Evolutionary conservation across 2,888 invertebrate species (phyloP).

Genomic region (Criorhina ranunculi): DNA sequence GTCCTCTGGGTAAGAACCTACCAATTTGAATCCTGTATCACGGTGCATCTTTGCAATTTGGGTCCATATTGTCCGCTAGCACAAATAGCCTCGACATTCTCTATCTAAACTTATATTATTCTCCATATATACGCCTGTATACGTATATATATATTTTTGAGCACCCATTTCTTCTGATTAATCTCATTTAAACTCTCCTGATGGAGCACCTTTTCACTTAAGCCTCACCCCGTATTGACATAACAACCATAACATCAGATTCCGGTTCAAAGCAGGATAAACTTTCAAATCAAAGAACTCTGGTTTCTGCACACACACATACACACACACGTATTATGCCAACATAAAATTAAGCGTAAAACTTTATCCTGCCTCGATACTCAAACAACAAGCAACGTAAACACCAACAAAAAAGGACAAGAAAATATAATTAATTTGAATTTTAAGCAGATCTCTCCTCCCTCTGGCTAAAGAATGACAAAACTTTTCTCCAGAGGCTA

Average conservation of each 20-base stretch:
- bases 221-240: constrained; percentile 27
- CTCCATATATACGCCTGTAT: background rate
- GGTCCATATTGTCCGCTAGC: no score
- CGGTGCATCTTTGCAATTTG: no score
- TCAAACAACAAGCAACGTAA: constrained; percentile 34
- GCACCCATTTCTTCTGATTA: constrained; percentile 6
- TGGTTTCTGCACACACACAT: constrained; percentile 9
- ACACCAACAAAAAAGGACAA: constrained; percentile 48
- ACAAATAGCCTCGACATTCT: no score
- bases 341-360: constrained; percentile 60
- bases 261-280: constrained; percentile 33
- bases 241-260: constrained; percentile 4
- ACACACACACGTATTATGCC: constrained; percentile 20
- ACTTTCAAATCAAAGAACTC: constrained; percentile 56
- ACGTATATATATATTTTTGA: background rate
- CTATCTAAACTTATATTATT: no score
- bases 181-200: constrained; percentile 21
- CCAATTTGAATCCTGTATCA: no score
- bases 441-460: constrained; percentile 53
- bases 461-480: constrained; percentile 40
- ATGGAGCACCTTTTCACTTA: constrained; percentile 10
- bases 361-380: constrained; percentile 55
- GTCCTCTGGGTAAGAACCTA: no score
- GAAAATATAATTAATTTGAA: constrained; percentile 71
- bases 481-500: constrained; percentile 57